Percentiles rank a stretch among this genome's conserved stretches.
Evolutionary conservation across 92 coral and sea anemone species (phyloP).

Genomic region (Actinostola sp.): DNA sequence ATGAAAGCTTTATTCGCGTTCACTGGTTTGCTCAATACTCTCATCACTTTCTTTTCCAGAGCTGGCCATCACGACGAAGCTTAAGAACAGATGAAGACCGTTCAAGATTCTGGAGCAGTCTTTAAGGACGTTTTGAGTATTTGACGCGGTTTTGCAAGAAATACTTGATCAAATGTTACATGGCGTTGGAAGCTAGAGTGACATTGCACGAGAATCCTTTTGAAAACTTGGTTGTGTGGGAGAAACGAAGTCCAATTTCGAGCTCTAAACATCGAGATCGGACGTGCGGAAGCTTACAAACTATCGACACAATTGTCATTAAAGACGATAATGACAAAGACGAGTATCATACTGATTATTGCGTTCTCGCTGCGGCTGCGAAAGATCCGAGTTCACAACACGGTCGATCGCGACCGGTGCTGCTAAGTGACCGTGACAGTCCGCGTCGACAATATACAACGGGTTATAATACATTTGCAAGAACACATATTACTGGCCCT

Average conservation of each 20-base stretch:
- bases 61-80: conserved; percentile 7
- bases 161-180: conserved; percentile 73
- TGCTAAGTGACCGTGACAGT: conserved; percentile 66
- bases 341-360: conserved; percentile 70
- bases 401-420: conserved; percentile 42
- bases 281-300: conserved; percentile 44
- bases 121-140: conserved; percentile 23
- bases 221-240: conserved; percentile 80
- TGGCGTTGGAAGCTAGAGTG: conserved; percentile 88
- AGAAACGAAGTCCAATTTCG: conserved; percentile 66
- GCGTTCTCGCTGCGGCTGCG: conserved; percentile 79
- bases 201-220: conserved; percentile 83
- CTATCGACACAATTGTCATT: conserved; percentile 67
- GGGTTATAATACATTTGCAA: conserved; percentile 70
- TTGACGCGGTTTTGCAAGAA: conserved; percentile 29
- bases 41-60: conserved; percentile 49
- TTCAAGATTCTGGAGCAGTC: conserved; percentile 14
- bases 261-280: conserved; percentile 78
- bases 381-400: conserved; percentile 55
- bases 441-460: conserved; percentile 54
- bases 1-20: conserved; percentile 91
- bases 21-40: conserved; percentile 54
- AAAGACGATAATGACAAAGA: conserved; percentile 61
- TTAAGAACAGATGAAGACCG: conserved; percentile 55
- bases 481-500: conserved; percentile 71